Conservation (phyloP, 2,797 vertebrate species). For the Trichosurus vulpecula region DNA sequence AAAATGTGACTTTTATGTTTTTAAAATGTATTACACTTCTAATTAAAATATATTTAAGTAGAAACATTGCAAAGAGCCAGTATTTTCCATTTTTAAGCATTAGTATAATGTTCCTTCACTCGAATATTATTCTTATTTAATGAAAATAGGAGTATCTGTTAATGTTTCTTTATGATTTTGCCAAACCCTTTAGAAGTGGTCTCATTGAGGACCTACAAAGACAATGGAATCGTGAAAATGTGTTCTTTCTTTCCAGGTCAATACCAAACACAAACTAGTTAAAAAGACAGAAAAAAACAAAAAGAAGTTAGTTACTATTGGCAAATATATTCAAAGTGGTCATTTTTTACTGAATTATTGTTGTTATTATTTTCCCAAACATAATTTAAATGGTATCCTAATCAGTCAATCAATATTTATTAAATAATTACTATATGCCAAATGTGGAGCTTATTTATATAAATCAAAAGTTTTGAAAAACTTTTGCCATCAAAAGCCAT, state of each 20-base stretch:
- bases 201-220: not conserved
- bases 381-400: not conserved
- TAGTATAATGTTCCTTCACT: not conserved
- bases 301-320: not conserved
- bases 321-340: not conserved
- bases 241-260: not conserved
- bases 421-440: not conserved
- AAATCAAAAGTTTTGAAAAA: no score
- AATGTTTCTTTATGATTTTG: not conserved
- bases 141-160: not conserved
- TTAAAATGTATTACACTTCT: constrained; percentile 59
- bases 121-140: not conserved
- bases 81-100: not conserved
- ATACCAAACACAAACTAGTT: not conserved
- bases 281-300: not conserved
- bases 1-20: constrained; percentile 53
- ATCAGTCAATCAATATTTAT: not conserved
- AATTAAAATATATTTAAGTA: constrained; percentile 59
- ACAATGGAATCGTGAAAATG: not conserved
- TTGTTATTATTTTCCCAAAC: not conserved
- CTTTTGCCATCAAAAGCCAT: no score
- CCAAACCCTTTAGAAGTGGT: not conserved
- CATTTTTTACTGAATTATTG: not conserved
- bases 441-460: no score
- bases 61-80: not conserved